phyloP scores from a whole-genome alignment of 2,797 vertebrate species.

The Rhodeus uyekii region DNA sequence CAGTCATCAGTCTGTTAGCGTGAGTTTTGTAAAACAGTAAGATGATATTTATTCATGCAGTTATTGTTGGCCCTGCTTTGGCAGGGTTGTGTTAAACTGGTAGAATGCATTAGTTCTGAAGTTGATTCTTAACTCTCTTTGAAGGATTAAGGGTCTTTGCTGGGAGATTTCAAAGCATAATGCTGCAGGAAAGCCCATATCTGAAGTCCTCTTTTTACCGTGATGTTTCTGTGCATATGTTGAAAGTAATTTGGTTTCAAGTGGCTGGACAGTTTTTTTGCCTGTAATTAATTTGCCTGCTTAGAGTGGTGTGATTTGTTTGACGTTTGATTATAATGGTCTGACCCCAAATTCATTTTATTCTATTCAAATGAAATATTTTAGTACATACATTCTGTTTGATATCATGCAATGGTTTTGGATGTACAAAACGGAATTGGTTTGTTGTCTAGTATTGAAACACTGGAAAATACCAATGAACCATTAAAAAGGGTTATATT shows the following conservation, averaged over 20 bases:
- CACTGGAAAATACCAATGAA: not conserved
- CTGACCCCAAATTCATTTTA: not conserved
- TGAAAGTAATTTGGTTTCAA: not conserved
- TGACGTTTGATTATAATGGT: not conserved
- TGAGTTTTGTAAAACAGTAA: not conserved
- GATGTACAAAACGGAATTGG: not conserved
- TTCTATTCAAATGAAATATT: not conserved
- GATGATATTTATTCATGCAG: not conserved
- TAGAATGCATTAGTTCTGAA: not conserved
- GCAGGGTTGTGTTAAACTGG: not conserved
- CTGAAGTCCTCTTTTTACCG: not conserved
- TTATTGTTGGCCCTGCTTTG: not conserved
- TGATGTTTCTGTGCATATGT: not conserved
- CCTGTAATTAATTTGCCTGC: not conserved
- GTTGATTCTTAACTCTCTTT: constrained; percentile 10
- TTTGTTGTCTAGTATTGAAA: not conserved
- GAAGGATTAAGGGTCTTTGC: constrained; percentile 29
- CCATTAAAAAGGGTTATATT: not conserved
- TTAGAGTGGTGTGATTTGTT: not conserved
- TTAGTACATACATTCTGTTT: not conserved
- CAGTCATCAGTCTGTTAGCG: not conserved
- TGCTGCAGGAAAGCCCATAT: not conserved
- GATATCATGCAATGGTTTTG: not conserved
- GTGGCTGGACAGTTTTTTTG: not conserved
- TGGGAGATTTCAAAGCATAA: constrained; percentile 22